These are phyloP conservation scores for Myrmophylax atrothorax DNA, from an alignment of 2,113 vertebrate genomes.

Conservation along the genomic window DNA sequence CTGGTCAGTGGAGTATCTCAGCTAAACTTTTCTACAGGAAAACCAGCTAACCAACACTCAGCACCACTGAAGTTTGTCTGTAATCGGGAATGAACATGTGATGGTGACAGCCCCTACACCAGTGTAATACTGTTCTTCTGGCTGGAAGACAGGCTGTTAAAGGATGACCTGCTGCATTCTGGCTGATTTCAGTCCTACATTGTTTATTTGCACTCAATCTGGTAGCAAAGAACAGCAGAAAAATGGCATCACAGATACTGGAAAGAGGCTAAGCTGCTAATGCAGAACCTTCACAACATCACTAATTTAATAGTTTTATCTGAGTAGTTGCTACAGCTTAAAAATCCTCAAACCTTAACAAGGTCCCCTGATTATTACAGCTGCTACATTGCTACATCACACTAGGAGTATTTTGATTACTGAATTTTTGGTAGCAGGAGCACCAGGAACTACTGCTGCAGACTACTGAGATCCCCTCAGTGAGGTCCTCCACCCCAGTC, in stretches of 20 bases:
- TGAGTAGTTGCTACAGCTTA: neutral
- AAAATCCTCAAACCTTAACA: neutral
- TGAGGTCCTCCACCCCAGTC: neutral
- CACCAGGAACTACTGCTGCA: rapidly evolving
- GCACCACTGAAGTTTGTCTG: neutral
- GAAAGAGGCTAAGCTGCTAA: neutral
- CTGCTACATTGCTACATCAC: neutral
- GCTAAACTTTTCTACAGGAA: neutral
- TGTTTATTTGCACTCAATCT: neutral
- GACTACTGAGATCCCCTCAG: neutral
- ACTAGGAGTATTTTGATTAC: neutral
- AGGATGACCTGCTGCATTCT: neutral
- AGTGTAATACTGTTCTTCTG: neutral
- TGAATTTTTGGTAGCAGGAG: neutral
- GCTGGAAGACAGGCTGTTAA: neutral
- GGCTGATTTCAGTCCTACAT: neutral
- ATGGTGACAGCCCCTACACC: neutral
- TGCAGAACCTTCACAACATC: neutral
- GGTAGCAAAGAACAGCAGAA: neutral
- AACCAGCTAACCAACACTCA: neutral
- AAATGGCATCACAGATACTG: neutral
- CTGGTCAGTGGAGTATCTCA: neutral
- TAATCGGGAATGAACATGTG: neutral
- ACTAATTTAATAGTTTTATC: neutral
- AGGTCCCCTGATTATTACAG: neutral